A percentile compares a stretch with the other conserved stretches of the same genome.
Conservation (phyloP, 2,888 invertebrate species). For the Leucophenga maculata region DNA sequence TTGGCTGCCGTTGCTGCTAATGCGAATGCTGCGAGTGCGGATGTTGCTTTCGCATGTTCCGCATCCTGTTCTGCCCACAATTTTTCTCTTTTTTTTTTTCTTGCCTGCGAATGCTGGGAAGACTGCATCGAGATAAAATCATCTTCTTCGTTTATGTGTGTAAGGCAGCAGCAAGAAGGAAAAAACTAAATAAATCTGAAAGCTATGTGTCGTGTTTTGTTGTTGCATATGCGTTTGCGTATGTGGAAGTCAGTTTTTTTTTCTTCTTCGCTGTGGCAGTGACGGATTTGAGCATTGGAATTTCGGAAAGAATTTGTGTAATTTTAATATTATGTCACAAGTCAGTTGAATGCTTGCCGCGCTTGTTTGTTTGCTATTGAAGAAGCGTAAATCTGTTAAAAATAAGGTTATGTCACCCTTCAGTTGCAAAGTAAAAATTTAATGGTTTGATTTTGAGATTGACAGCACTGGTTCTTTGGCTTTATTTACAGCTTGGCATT, state of each 20-base stretch:
- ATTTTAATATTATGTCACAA: no score
- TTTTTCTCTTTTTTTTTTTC: background rate
- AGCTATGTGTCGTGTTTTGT: background rate
- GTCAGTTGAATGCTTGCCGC: no score
- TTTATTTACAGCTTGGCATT: no score
- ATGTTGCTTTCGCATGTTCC: background rate
- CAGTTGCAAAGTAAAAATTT: no score
- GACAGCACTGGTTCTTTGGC: no score
- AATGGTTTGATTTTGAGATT: no score
- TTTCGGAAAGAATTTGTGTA: background rate
- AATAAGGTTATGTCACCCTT: no score
- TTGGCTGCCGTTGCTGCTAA: conserved; percentile 28
- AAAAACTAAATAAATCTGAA: background rate
- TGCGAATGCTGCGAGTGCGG: conserved; percentile 6
- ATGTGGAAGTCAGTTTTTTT: conserved; percentile 1
- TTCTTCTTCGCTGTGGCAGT: background rate
- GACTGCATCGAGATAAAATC: conserved; percentile 34
- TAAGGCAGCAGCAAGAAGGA: conserved; percentile 2
- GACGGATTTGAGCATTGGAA: background rate
- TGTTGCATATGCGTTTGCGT: background rate
- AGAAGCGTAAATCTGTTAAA: no score
- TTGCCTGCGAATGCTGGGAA: background rate
- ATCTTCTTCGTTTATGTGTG: background rate
- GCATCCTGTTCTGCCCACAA: background rate
- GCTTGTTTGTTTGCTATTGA: no score